phyloP scores from a whole-genome alignment of 2,888 invertebrate species.

The Mellilla xanthometata region DNA sequence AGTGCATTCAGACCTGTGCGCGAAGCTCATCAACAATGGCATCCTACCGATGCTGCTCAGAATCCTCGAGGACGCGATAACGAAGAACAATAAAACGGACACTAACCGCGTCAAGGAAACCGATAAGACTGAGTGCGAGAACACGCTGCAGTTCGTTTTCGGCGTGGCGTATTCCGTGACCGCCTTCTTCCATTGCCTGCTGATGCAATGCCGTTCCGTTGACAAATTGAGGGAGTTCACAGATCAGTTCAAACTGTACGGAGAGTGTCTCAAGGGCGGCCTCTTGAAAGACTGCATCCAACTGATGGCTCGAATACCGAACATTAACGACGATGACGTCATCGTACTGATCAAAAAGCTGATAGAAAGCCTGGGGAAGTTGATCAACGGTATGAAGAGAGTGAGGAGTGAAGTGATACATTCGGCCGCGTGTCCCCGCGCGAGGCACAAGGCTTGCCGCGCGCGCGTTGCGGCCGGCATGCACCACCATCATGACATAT shows the following conservation, averaged over 20 bases:
- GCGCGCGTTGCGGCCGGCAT: constrained; percentile 64
- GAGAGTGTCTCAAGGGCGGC: constrained; percentile 82
- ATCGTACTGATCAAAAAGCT: constrained; percentile 75
- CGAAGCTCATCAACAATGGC: constrained; percentile 82
- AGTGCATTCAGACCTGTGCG: constrained; percentile 76
- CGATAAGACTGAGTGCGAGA: constrained; percentile 67
- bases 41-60: constrained; percentile 84
- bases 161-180: constrained; percentile 82
- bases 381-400: constrained; percentile 81
- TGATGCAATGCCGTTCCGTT: constrained; percentile 78
- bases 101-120: constrained; percentile 47
- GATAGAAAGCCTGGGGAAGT: constrained; percentile 79
- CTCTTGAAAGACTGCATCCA: constrained; percentile 80
- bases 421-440: constrained; percentile 74
- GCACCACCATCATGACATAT: constrained; percentile 83
- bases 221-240: constrained; percentile 82
- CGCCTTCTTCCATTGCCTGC: constrained; percentile 82
- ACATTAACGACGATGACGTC: constrained; percentile 55
- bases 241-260: constrained; percentile 82
- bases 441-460: constrained; percentile 77
- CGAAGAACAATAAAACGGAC: constrained; percentile 61
- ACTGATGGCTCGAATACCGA: constrained; percentile 77
- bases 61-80: constrained; percentile 80
- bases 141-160: constrained; percentile 83
- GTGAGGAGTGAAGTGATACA: constrained; percentile 82